These are phyloP conservation scores for Coluber constrictor DNA, from an alignment of 2,797 vertebrate genomes.

Conservation along the genomic window DNA sequence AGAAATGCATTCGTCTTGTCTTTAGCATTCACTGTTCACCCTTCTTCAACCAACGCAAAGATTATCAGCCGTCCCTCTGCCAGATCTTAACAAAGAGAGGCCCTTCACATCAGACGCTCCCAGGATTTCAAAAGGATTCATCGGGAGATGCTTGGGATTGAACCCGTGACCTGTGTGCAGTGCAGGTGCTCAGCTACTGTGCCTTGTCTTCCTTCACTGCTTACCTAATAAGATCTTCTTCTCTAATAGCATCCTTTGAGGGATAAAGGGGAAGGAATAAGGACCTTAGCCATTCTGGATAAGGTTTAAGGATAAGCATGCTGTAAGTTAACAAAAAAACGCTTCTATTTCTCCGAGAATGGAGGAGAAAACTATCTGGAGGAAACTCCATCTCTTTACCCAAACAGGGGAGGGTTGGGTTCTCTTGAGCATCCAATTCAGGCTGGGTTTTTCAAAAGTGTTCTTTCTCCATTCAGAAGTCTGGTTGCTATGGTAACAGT, in stretches of 20 bases:
- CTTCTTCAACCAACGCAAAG: not conserved
- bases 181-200: not conserved
- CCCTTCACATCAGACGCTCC: not conserved
- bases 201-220: not conserved
- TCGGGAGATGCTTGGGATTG: not conserved
- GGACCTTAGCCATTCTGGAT: not conserved
- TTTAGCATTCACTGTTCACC: not conserved
- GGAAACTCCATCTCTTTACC: not conserved
- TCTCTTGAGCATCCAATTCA: not conserved
- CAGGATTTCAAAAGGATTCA: not conserved
- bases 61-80: not conserved
- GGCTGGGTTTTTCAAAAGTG: not conserved
- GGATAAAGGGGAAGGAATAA: not conserved
- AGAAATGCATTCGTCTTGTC: not conserved
- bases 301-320: not conserved
- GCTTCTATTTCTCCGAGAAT: not conserved
- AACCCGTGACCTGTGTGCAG: not conserved
- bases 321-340: not conserved
- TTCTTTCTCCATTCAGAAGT: not conserved
- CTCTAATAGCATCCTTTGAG: not conserved
- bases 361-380: not conserved
- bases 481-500: slow-evolving; percentile 17
- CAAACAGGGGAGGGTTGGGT: not conserved
- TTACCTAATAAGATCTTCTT: not conserved
- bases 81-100: not conserved